These are phyloP conservation scores for Bombus terrestris DNA, from an alignment of 1,140 invertebrate species.

Conservation along the genomic window DNA sequence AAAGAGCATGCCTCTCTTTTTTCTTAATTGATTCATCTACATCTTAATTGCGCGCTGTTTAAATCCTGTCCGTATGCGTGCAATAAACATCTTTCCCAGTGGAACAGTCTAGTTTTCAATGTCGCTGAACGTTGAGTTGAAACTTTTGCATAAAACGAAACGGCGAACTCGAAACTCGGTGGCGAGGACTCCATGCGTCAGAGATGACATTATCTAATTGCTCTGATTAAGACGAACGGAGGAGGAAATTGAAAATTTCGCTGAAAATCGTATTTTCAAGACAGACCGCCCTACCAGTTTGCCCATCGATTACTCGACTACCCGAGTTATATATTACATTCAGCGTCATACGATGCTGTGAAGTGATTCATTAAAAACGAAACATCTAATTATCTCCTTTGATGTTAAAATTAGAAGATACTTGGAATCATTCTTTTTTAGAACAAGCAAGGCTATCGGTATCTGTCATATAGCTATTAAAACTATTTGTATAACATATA, in stretches of 20 bases:
- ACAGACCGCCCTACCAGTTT: not conserved
- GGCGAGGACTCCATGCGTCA: not conserved
- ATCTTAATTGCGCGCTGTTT: constrained; percentile 6
- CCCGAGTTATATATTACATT: not conserved
- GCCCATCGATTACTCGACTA: constrained; percentile 2
- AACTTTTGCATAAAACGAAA: constrained; percentile 1
- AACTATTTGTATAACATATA: not conserved
- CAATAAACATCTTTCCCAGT: constrained; percentile 9
- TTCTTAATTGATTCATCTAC: constrained; percentile 15
- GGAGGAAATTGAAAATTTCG: constrained; percentile 19
- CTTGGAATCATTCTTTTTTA: not conserved
- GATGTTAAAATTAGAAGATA: not conserved
- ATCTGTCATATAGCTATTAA: not conserved
- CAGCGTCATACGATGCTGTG: not conserved
- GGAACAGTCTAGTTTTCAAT: not conserved
- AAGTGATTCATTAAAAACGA: not conserved
- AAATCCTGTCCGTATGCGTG: not conserved
- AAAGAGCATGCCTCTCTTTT: not conserved
- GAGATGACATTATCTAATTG: constrained; percentile 9
- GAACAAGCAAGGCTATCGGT: constrained; percentile 1
- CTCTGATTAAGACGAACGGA: not conserved
- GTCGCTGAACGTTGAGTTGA: not conserved
- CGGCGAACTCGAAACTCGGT: not conserved
- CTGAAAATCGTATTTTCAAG: constrained; percentile 6
- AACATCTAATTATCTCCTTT: constrained; percentile 8